Base-by-base conservation (phyloP, 2,888 invertebrate genomes). In the Oasisia sp. region DNA sequence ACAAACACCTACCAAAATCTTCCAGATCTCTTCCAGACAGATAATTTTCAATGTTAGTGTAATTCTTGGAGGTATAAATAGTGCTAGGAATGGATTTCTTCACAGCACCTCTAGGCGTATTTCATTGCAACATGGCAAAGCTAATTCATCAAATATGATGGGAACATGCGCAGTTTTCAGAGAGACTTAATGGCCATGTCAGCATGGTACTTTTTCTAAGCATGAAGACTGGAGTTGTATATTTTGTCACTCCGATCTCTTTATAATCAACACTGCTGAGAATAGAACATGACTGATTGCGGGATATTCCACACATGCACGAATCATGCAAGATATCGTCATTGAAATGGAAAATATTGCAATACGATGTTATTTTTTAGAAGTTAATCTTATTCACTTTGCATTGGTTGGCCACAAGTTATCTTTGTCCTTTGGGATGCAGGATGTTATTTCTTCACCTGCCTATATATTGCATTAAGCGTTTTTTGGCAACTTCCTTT, bases 151-250 rank as follows among this genome's bases (percentile, higher is more conserved):
- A 58, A 74, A 74, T 74, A 19, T 74, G 27, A 74, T 74, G 74
- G 74, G 74, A 74, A 74, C 74, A 74, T 74, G 74, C 27, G 74
- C 74, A 19, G 74, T 74, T 74, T 74, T 74, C 74, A 74, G 74
- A 19, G 74, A 19, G 7, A n/a, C 74, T 74, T 74, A 74, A 74
- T 74, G 74, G 74, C 74, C 7, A 7, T 74, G 74, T 74, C 74
- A 19, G 74, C 27, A 27, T 74, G 74, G 27, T 74, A 27, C 27
- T 74, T 74, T 74, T 74, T 50, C 50, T 74, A 19, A 74, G 74
- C n/a, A 27, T 74, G 74, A 19, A 5, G 74, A 74, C 7, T 74
- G 74, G 74, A n/a, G 74, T 74, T 50, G 27, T 74, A 27, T 74
- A 27, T 74, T 74, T 74, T 74, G 74, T 74, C 74, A 74, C 74